Evolutionary conservation across 2,113 vertebrate genomes (phyloP), one percentile per base, ranked within the genome.

Genomic region (Saguinus imperator): DNA sequence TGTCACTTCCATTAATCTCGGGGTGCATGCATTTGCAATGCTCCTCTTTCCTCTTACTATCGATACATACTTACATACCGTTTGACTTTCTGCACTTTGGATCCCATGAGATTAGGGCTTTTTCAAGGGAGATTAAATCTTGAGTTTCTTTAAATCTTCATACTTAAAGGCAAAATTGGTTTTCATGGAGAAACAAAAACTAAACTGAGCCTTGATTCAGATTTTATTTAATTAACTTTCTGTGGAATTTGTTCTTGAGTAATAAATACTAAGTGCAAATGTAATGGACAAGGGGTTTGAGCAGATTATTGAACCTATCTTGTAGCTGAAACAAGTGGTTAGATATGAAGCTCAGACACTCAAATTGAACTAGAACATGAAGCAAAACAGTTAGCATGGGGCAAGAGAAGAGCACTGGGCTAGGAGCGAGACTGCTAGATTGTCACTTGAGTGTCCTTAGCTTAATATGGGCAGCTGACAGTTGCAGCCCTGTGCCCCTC

Each of bases 91-190:
- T 68, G 3, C 18, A 61, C 37, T 95, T 11, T 96, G 95, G 92
- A 75, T 96, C 83, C 94, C 97, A 76, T 84, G 89, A 92, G 94
- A 64, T 68, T 94, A 91, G 5, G 27, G 1, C 5, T 91, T 88
- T 97, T 98, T 98, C 93, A 94, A 98, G 84, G 91, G 43, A 96
- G 80, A 90, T n/a, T 81, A 75, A 95, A 93, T 75, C 61, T 43
- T 82, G 70, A 43, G 32, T 29, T 89, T 97, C 87, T 98, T 94
- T 97, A 45, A 94, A 87, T 2, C 66, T 57, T 87, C 29, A 9
- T 23, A 37, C 40, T 27, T 64, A 77, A 82, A 89, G 6, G 32
- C 7, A 76, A 40, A 37, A 40, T 50, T 84, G 2, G 21, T 80
- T 50, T 94, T 55, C 50, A 89, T 13, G 16, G 25, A 93, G 48